Evolutionary conservation across 1,140 invertebrate species (phyloP), one percentile per base, ranked within the genome.

Genomic region (Ostrea denselamellosa): DNA sequence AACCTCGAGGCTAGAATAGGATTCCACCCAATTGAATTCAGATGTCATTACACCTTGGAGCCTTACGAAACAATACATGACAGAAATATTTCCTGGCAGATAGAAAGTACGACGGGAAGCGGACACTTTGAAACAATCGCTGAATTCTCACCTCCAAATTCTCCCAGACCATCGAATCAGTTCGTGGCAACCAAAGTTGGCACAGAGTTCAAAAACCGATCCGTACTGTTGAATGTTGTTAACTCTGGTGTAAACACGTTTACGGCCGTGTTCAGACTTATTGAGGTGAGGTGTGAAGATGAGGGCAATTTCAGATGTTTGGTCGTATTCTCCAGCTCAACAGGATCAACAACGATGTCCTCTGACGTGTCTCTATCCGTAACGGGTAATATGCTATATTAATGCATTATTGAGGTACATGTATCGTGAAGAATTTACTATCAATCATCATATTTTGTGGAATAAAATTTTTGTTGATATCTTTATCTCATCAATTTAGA

Each of bases 21-120:
- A 77, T 77, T 22, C 8, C 68, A 77, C 12, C 68, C 68, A 14
- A 34, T 34, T 12, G 25, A 77, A 14, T 77, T 77, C 28, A 34
- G 28, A 10, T 77, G 68, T 34, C 8, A 9, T 9, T 77, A 77
- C 68, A 77, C 68, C 10, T 14, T 77, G 28, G 68, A 10, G 8
- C 12, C 68, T 14, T 9, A 34, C 28, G 68, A 77, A 77, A 77
- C 0, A 14, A 25, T 77, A 10, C 22, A 28, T 10, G 25, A 10
- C 14, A 25, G 68, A 10, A 25, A 77, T 25, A 77, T 77, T 77
- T 77, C 68, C 25, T 77, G 68, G 68, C 68, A 77, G 68, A 77
- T 77, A 77, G 68, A 77, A 77, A 77, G 28, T 8, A 14, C 17
- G 17, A 77, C 22, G 10, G 68, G 68, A 28, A 77, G 68, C 25